phyloP scores from a whole-genome alignment of 1,140 invertebrate species.

The Dermatophagoides farinae region DNA sequence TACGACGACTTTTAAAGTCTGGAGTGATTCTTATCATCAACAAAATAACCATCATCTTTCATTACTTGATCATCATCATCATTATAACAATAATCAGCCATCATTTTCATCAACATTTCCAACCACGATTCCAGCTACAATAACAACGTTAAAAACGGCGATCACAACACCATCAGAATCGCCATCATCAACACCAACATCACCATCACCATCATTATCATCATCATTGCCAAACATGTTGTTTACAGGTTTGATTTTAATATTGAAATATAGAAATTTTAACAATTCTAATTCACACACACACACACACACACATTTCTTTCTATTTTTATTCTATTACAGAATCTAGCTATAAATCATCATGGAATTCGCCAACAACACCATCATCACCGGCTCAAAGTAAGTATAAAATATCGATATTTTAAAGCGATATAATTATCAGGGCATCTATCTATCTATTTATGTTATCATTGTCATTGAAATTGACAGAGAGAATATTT shows the following conservation, averaged over 20 bases:
- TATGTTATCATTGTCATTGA: neutral
- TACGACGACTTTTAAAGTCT: too few species aligned
- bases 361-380: slow-evolving; percentile 4
- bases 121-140: slow-evolving; percentile 4
- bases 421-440: neutral
- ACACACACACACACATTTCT: too few species aligned
- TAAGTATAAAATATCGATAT: neutral
- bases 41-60: too few species aligned
- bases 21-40: too few species aligned
- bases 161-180: neutral
- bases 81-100: too few species aligned
- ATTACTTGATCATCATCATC: too few species aligned
- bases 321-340: neutral
- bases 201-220: neutral
- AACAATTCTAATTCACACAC: neutral
- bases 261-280: neutral
- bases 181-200: neutral
- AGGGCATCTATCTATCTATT: neutral
- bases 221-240: neutral
- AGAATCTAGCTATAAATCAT: slow-evolving; percentile 1
- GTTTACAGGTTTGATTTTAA: neutral
- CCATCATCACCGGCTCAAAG: slow-evolving; percentile 4
- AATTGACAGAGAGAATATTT: too few species aligned
- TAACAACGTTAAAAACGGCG: neutral
- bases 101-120: neutral